phyloP scores from a whole-genome alignment of 2,113 vertebrate species.

The Myotis davidii region DNA sequence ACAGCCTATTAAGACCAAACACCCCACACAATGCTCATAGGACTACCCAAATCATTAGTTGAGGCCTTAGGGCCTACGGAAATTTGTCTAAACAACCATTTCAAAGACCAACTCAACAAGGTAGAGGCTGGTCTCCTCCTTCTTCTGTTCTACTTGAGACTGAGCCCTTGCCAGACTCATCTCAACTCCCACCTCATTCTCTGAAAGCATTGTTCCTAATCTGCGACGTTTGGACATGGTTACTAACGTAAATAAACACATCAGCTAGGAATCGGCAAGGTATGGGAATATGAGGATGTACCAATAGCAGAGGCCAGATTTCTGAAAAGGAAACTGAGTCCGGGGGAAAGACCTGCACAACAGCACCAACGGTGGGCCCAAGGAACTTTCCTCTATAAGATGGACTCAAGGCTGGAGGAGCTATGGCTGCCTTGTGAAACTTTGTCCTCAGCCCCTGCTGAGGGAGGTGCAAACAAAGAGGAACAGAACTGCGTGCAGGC shows the following conservation, averaged over 20 bases:
- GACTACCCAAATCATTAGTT: not conserved
- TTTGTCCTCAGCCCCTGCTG: conserved; percentile 31
- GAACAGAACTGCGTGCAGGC: not conserved
- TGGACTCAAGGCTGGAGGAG: not conserved
- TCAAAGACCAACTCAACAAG: not conserved
- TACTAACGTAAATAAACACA: not conserved
- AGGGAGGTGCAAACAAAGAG: not conserved
- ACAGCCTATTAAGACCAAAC: not conserved
- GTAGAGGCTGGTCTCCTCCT: not conserved
- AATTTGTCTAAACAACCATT: not conserved
- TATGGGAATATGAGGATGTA: not conserved
- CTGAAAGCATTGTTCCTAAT: not conserved
- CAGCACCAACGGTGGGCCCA: too few relatives aligned
- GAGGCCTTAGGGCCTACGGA: not conserved
- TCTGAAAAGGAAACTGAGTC: not conserved
- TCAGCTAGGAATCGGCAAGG: not conserved
- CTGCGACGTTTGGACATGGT: not conserved
- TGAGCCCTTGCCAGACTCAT: not conserved
- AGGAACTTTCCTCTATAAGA: not conserved
- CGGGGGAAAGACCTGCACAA: not conserved
- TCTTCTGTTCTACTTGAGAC: not conserved
- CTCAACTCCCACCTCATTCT: not conserved
- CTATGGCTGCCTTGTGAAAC: not conserved
- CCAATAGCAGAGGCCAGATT: not conserved
- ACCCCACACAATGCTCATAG: not conserved